Conservation (phyloP, 2,888 invertebrate species). For the Dilophus febrilis region DNA sequence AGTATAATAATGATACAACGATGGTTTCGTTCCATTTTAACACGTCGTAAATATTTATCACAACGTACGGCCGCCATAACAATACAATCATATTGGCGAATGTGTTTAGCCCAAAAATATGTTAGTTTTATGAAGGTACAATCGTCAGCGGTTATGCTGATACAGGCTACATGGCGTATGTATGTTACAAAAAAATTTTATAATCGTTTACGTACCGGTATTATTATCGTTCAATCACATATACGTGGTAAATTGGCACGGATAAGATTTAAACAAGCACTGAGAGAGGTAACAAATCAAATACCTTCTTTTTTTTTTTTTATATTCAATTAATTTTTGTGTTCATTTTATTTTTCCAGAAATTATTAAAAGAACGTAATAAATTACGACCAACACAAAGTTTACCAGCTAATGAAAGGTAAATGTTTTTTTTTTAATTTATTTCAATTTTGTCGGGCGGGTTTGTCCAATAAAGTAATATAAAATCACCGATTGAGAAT, state of each 20-base stretch:
- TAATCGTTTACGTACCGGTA: constrained; percentile 38
- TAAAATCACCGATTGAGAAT: too few species aligned
- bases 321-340: too few species aligned
- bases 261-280: constrained; percentile 33
- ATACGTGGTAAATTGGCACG: constrained; percentile 50
- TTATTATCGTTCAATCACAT: constrained; percentile 52
- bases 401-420: constrained; percentile 21
- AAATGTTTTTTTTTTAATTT: neutral
- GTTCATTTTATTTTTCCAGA: constrained; percentile 10
- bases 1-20: constrained; percentile 82
- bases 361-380: constrained; percentile 15
- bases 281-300: constrained; percentile 14
- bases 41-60: constrained; percentile 58
- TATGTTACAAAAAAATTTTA: constrained; percentile 49
- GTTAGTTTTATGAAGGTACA: constrained; percentile 32
- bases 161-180: constrained; percentile 68
- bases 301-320: too few species aligned
- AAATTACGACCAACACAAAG: constrained; percentile 27
- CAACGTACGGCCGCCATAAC: constrained; percentile 54
- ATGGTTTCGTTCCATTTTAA: constrained; percentile 72
- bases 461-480: too few species aligned
- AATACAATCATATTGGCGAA: constrained; percentile 57
- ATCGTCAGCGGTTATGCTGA: constrained; percentile 41
- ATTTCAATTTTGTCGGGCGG: too few species aligned
- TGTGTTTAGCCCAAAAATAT: constrained; percentile 41